These are phyloP conservation scores for Lepus timidus DNA, from an alignment of 2,113 vertebrate genomes.

Conservation along the genomic window DNA sequence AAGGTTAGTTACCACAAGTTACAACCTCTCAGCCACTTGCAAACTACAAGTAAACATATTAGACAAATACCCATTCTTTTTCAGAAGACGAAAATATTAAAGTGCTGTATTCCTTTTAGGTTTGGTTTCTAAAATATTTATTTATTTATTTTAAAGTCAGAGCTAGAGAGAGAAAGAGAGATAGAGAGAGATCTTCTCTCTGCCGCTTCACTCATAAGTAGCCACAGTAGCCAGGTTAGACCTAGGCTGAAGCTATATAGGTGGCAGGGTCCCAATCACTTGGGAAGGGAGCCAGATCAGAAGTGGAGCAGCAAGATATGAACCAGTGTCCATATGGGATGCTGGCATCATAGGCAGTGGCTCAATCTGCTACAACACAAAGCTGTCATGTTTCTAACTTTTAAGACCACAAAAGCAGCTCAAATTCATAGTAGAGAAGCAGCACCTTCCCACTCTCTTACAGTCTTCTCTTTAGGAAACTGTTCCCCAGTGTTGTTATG, in stretches of 20 bases:
- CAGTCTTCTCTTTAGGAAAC: not conserved
- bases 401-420: slow-evolving; percentile 11
- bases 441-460: not conserved
- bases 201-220: too few relatives aligned
- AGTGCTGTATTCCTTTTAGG: not conserved
- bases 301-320: too few relatives aligned
- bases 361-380: too few relatives aligned
- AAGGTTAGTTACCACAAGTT: slow-evolving; percentile 30
- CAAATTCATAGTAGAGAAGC: slow-evolving; percentile 20
- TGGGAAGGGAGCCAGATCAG: too few relatives aligned
- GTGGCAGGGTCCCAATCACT: too few relatives aligned
- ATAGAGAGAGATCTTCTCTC: too few relatives aligned
- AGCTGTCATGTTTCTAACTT: not conserved
- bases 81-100: not conserved
- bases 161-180: too few relatives aligned
- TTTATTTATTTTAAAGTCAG: too few relatives aligned
- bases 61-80: not conserved
- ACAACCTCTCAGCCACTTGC: not conserved
- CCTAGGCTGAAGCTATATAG: too few relatives aligned
- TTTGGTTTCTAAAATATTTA: slow-evolving; percentile 10
- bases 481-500: not conserved
- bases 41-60: slow-evolving; percentile 30
- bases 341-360: too few relatives aligned
- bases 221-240: too few relatives aligned
- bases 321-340: too few relatives aligned